Conservation (phyloP, 2,797 vertebrate species). For the Alcedo atthis region DNA sequence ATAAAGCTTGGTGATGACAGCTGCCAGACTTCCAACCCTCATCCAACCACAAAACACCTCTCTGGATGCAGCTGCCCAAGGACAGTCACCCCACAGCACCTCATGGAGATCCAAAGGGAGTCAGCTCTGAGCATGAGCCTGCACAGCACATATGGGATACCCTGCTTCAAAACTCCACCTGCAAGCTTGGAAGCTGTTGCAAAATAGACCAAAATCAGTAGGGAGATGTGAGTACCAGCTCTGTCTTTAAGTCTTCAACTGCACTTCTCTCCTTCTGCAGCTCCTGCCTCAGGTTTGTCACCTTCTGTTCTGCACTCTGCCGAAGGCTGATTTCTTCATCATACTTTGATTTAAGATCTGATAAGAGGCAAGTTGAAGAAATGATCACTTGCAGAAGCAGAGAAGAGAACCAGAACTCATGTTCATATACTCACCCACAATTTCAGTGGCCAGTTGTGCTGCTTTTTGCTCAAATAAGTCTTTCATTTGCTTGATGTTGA, state of each 20-base stretch:
- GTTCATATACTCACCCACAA: constrained; percentile 88
- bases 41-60: not conserved
- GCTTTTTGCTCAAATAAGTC: constrained; percentile 99
- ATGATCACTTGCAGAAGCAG: not conserved
- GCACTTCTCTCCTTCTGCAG: constrained; percentile 84
- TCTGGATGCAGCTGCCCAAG: not conserved
- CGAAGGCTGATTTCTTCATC: constrained; percentile 94
- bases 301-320: constrained; percentile 87
- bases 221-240: constrained; percentile 85
- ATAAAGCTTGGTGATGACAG: not conserved
- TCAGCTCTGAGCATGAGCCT: not conserved
- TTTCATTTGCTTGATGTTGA: constrained; percentile 99
- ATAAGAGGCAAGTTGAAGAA: constrained; percentile 48
- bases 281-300: constrained; percentile 83
- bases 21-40: constrained; percentile 9
- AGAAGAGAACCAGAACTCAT: not conserved
- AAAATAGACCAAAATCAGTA: not conserved
- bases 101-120: not conserved
- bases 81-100: not conserved
- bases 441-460: constrained; percentile 94
- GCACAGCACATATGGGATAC: not conserved
- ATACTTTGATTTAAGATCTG: constrained; percentile 94
- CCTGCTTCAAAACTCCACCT: not conserved
- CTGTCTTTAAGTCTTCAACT: constrained; percentile 88
- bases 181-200: not conserved